Percentiles rank a stretch among this genome's conserved stretches.
phyloP scores from a whole-genome alignment of 92 coral and sea anemone species.

The Heliopora coerulea region DNA sequence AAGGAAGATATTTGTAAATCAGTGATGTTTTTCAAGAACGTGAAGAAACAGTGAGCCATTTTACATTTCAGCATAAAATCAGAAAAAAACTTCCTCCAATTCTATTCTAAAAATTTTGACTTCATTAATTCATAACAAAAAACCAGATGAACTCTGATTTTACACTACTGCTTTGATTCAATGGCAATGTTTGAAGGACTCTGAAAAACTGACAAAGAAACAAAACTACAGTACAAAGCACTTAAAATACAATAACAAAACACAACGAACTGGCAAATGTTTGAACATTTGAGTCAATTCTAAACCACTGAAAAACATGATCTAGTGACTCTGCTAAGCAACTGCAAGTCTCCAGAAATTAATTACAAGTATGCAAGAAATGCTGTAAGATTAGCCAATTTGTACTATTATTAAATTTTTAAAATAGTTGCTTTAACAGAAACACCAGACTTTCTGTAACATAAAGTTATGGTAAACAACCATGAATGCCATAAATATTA shows the following conservation, averaged over 20 bases:
- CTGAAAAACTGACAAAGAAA: constrained; percentile 42
- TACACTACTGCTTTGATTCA: constrained; percentile 41
- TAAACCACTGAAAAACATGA: no score
- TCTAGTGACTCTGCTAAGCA: no score
- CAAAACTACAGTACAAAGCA: constrained; percentile 19
- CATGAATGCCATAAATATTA: constrained; percentile 6
- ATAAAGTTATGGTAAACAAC: neutral
- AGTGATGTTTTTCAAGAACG: constrained; percentile 31
- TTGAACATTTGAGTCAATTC: no score
- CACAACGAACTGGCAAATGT: neutral
- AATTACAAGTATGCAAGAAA: neutral
- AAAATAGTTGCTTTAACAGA: neutral
- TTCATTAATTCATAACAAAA: constrained; percentile 12
- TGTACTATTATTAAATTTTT: neutral
- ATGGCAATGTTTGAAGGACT: constrained; percentile 22
- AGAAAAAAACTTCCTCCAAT: constrained; percentile 34
- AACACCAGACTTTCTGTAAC: neutral
- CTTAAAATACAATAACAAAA: neutral
- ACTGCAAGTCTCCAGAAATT: no score
- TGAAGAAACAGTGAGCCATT: constrained; percentile 21
- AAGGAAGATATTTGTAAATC: constrained; percentile 39
- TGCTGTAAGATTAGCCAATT: constrained; percentile 1
- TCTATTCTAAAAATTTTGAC: constrained; percentile 7
- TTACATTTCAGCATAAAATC: constrained; percentile 32
- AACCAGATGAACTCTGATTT: constrained; percentile 42